Evolutionary conservation across 2,888 invertebrate species (phyloP), one percentile per base, ranked within the genome.

Genomic region (Mythimna vitellina): DNA sequence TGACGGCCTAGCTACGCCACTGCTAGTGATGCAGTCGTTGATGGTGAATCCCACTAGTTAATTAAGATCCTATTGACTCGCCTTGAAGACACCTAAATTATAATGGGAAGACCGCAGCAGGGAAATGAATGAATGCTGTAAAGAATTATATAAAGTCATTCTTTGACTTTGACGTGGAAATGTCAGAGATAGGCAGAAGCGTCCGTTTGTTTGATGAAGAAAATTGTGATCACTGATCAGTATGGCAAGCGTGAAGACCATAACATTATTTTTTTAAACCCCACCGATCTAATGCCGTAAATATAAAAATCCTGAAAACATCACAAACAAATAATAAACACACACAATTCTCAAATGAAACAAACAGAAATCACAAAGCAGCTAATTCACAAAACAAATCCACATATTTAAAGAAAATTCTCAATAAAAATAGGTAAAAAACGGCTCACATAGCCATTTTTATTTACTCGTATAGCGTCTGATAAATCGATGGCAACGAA

Each of bases 401-500:
- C 78, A 61, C 61, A 70, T 70, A 70, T 78, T 82, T 81, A 71
- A 82, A 87, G 86, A 89, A 87, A 83, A 87, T 86, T 88, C 88
- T 86, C 86, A 88, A 86, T 83, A 74, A 86, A 88, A 90, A 78
- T 82, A 77, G 86, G 72, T 73, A 83, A 86, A 87, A 87, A 86
- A 78, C 46, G 81, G 80, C 86, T 84, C 87, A 87, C 87, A 83
- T 88, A 86, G 87, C 78, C 86, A 76, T 86, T 89, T 90, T 93
- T 95, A 93, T 94, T 93, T 94, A 93, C 91, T 90, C 87, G 78
- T 83, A 81, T 87, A 88, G 76, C 85, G 89, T 90, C 90, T 89
- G 89, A 92, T 92, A 92, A 94, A 95, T 95, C 95, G 95, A 95
- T 95, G 93, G 78, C 71, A 74, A 88, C 88, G 88, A 90, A 82